These are phyloP conservation scores for Drosophila leonis DNA, from an alignment of 2,888 invertebrate genomes.

Conservation along the genomic window DNA sequence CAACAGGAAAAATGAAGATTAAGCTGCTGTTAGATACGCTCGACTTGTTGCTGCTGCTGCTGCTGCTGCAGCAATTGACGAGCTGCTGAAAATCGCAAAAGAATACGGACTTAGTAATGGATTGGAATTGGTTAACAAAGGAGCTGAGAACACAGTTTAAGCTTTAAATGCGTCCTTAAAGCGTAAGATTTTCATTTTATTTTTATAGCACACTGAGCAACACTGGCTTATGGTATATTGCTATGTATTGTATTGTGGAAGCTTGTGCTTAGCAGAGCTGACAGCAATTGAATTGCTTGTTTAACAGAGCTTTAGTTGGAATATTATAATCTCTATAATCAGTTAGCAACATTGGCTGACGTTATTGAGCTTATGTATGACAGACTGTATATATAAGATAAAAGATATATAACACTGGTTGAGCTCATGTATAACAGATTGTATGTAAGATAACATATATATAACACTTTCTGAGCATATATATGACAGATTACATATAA, in stretches of 20 bases:
- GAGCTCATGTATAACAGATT: neutral
- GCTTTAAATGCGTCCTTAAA: neutral
- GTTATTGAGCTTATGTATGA: neutral
- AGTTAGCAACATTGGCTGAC: too few relatives aligned
- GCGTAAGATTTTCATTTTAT: neutral
- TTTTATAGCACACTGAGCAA: neutral
- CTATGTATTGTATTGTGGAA: neutral
- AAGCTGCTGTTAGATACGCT: constrained; percentile 50
- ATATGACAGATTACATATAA: too few relatives aligned
- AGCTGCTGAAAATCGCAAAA: constrained; percentile 10
- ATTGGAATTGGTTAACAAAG: neutral
- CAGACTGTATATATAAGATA: neutral
- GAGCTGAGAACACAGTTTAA: neutral
- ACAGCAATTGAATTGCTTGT: neutral
- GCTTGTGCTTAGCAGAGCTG: neutral
- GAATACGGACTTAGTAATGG: constrained; percentile 4
- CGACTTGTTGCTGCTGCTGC: neutral
- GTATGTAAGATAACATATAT: too few relatives aligned
- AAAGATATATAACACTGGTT: neutral
- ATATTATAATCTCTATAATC: too few relatives aligned
- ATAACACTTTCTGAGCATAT: neutral
- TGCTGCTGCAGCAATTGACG: neutral
- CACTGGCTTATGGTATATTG: neutral
- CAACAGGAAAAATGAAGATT: constrained; percentile 67
- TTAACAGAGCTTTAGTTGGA: neutral